These are phyloP conservation scores for Archips xylosteana DNA, from an alignment of 2,888 invertebrate genomes.

Conservation along the genomic window DNA sequence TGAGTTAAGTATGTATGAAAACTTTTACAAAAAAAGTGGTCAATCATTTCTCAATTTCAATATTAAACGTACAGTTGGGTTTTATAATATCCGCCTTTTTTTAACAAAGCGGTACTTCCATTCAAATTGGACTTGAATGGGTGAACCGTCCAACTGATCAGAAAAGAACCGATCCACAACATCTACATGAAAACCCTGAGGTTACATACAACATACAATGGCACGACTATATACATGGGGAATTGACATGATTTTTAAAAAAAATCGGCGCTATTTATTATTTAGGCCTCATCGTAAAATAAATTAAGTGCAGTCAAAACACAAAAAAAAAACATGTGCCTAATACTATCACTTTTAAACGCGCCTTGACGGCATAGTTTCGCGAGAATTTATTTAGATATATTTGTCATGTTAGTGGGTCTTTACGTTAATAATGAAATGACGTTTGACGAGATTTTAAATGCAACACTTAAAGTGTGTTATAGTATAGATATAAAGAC, in stretches of 20 bases:
- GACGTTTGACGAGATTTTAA: not conserved
- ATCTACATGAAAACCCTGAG: constrained; percentile 62
- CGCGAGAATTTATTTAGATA: not conserved
- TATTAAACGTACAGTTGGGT: constrained; percentile 16
- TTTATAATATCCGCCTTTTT: constrained; percentile 37
- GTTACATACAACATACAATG: constrained; percentile 65
- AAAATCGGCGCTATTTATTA: constrained; percentile 49
- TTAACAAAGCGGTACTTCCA: constrained; percentile 6
- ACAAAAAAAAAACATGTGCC: constrained; percentile 8
- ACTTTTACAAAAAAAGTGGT: not conserved
- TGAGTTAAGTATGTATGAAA: not conserved
- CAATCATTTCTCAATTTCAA: constrained; percentile 1
- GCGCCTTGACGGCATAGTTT: not conserved
- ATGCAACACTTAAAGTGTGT: not conserved
- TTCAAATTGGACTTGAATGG: constrained; percentile 9
- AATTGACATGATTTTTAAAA: constrained; percentile 79
- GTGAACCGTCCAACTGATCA: constrained; percentile 9
- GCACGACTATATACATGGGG: constrained; percentile 82
- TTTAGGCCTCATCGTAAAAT: constrained; percentile 46
- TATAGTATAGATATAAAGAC: not conserved
- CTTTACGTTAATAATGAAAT: constrained; percentile 14
- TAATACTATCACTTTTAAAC: constrained; percentile 15
- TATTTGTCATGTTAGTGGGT: constrained; percentile 1
- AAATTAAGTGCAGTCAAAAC: constrained; percentile 45
- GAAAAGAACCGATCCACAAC: constrained; percentile 57